Evolutionary conservation across 1,140 invertebrate species (phyloP).

Genomic region (Drosophila cardini): DNA sequence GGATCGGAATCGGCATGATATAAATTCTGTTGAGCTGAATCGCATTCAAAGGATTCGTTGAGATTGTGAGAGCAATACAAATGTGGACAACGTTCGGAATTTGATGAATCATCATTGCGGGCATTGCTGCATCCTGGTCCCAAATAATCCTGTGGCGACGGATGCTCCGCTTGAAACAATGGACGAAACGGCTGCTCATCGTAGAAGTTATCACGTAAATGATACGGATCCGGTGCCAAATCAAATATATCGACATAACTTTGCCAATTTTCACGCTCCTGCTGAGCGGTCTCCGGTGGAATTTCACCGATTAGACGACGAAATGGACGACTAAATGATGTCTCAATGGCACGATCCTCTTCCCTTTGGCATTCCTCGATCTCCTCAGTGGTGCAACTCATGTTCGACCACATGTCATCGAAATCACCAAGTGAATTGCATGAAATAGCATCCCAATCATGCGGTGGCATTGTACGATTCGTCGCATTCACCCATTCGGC

Average conservation of each 20-base stretch:
- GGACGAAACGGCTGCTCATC: not conserved
- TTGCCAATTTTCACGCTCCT: slow-evolving; percentile 8
- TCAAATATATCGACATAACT: not conserved
- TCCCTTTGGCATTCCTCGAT: slow-evolving; percentile 13
- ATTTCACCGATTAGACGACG: slow-evolving; percentile 27
- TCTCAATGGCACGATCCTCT: slow-evolving; percentile 34
- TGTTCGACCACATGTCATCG: slow-evolving; percentile 1
- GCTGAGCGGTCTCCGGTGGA: slow-evolving; percentile 10
- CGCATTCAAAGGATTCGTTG: not conserved
- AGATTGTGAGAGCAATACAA: not conserved
- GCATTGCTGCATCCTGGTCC: not conserved
- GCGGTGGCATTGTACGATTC: not conserved
- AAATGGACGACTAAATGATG: slow-evolving; percentile 14
- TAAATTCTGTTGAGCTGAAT: not conserved
- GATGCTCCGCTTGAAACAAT: not conserved
- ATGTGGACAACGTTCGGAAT: too few species aligned
- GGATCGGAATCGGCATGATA: not conserved
- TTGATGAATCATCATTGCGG: not conserved
- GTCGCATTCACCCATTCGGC: not conserved
- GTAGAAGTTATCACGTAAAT: not conserved
- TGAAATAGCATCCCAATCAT: not conserved
- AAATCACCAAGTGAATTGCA: not conserved
- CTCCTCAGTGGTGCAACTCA: slow-evolving; percentile 9
- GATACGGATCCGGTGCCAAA: not conserved
- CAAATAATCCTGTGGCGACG: not conserved